Base-by-base conservation (phyloP, 1,140 invertebrate species). In the Hormaphis cornu region DNA sequence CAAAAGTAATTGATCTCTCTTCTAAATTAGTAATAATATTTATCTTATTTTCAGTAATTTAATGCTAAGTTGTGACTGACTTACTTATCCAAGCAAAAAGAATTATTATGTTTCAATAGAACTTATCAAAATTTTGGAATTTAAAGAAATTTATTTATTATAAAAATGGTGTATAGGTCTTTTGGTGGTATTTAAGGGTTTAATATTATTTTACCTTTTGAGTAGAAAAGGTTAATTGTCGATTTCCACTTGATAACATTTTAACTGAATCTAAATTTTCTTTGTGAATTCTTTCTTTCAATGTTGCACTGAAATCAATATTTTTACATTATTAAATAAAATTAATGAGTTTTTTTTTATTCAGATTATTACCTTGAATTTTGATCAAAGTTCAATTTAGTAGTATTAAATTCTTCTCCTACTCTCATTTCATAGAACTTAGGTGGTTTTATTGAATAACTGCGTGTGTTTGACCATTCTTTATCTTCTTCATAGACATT, bases 391-490 rank as follows among this genome's bases (percentile, higher is more conserved):
- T 7, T 42, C 46, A 33, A 28, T 30, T 6, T 3, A 63, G 30
- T 63, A 6, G 0, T 30, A 74, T 79, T 76, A 69, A 85, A 84
- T 70, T 85, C 81, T 70, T 84, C 81, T n/a, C 82, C 83, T 63
- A 83, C 80, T 74, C 84, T 83, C 16, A 89, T 75, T 78, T 87
- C 84, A 75, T 82, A 87, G 70, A 89, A 83, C 74, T 84, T 83
- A 1, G 83, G 80, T 74, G 80, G 77, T 72, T 76, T 76, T 10
- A 59, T 72, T 28, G 48, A 18, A 59, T 76, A 50, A 24, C 72
- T 40, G 12, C 76, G 70, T 5, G 76, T 72, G 46, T 77, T 72
- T 72, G 59, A 70, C 75, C 80, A 63, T 71, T 78, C 73, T 71
- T 76, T 72, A 54, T 77, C 75, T 70, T 81, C 74, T 18, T 79